Percentiles rank a stretch among this genome's conserved stretches.
Conservation (phyloP, 2,113 vertebrate genomes). For the Corydoras maculifer region DNA sequence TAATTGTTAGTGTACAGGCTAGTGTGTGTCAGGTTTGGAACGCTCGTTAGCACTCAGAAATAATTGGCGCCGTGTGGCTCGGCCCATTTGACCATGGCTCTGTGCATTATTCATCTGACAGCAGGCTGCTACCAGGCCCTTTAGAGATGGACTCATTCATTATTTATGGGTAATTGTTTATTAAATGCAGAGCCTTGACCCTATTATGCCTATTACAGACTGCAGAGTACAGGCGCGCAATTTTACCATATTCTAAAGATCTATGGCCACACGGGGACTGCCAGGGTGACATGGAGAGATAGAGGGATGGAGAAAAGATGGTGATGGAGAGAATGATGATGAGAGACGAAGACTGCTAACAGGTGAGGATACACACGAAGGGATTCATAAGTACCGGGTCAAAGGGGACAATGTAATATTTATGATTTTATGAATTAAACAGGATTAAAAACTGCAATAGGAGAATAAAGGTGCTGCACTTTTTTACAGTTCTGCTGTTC, state of each 20-base stretch:
- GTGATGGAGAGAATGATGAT: conserved; percentile 36
- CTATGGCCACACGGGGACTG: conserved; percentile 43
- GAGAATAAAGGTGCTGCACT: not conserved
- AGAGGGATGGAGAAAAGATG: conserved; percentile 17
- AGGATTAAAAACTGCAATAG: not conserved
- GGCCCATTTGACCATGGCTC: conserved; percentile 58
- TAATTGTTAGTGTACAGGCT: conserved; percentile 17
- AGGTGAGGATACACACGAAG: conserved; percentile 7
- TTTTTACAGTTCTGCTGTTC: not conserved
- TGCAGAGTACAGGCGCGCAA: conserved; percentile 43
- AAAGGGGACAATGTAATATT: conserved; percentile 37
- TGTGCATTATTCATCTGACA: conserved; percentile 72
- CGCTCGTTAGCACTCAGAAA: conserved; percentile 60
- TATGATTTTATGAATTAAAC: conserved; percentile 28
- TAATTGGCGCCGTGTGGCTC: conserved; percentile 61
- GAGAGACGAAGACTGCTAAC: conserved; percentile 38
- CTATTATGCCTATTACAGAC: conserved; percentile 67
- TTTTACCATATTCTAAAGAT: conserved; percentile 61
- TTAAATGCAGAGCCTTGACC: conserved; percentile 74
- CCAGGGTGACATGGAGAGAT: conserved; percentile 32
- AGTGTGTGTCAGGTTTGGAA: conserved; percentile 39
- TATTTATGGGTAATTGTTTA: conserved; percentile 78
- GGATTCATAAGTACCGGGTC: conserved; percentile 30
- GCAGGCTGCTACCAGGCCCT: conserved; percentile 55
- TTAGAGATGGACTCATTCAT: conserved; percentile 66